These are phyloP conservation scores for Ceyx erithaca DNA, from an alignment of 2,797 vertebrate genomes.

Conservation along the genomic window DNA sequence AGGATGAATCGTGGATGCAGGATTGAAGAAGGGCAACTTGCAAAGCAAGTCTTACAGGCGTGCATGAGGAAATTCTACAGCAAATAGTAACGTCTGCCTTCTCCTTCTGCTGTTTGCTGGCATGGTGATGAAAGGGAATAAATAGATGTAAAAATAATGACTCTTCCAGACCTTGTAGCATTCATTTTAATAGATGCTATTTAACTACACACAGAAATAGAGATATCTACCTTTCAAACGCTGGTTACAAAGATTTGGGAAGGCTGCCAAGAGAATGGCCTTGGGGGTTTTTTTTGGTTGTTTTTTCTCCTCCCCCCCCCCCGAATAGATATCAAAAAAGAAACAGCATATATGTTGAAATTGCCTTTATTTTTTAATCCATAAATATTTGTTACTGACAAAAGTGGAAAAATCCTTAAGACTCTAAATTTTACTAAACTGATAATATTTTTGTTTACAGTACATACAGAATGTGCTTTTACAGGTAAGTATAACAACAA, in stretches of 20 bases:
- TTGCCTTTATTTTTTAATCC: slow-evolving; percentile 84
- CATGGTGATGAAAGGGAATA: neutral
- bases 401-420: slow-evolving; percentile 87
- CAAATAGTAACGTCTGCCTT: neutral
- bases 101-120: neutral
- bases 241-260: slow-evolving; percentile 44
- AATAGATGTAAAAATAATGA: slow-evolving; percentile 33
- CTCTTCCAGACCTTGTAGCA: slow-evolving; percentile 39
- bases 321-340: slow-evolving; percentile 21
- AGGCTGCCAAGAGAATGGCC: slow-evolving; percentile 9
- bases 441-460: slow-evolving; percentile 80
- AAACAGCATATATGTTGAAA: slow-evolving; percentile 79
- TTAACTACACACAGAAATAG: slow-evolving; percentile 44
- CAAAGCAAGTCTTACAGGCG: neutral
- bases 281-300: neutral
- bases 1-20: neutral
- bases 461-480: slow-evolving; percentile 84
- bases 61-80: neutral
- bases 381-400: slow-evolving; percentile 88
- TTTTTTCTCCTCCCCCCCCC: neutral
- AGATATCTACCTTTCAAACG: slow-evolving; percentile 31
- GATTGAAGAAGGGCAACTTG: neutral
- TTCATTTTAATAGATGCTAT: slow-evolving; percentile 48
- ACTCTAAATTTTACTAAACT: slow-evolving; percentile 85
- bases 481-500: slow-evolving; percentile 79